Evolutionary conservation across 2,113 vertebrate genomes (phyloP).

Genomic region (Carassius gibelio): DNA sequence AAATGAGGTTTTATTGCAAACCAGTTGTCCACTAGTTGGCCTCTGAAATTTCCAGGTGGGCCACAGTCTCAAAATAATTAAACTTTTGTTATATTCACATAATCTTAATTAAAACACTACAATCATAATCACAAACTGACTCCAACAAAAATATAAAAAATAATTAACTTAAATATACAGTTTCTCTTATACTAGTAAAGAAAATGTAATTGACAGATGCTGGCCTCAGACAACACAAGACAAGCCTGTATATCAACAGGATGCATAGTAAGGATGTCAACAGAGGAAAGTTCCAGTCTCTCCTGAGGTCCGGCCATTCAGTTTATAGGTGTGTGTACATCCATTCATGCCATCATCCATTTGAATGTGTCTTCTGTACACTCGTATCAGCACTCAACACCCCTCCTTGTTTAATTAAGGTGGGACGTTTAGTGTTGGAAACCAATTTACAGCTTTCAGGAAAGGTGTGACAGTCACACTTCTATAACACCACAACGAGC

Average conservation of each 20-base stretch:
- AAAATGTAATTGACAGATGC: too few relatives aligned
- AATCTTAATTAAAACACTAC: neutral
- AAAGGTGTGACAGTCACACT: conserved; percentile 57
- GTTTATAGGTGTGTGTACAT: neutral
- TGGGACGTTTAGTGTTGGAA: conserved; percentile 76
- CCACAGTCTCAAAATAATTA: too few relatives aligned
- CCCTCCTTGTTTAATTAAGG: conserved; percentile 72
- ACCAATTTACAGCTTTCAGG: conserved; percentile 74
- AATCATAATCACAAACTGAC: neutral
- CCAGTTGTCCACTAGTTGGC: neutral
- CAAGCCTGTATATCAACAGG: too few relatives aligned
- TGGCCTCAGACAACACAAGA: too few relatives aligned
- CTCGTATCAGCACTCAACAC: conserved; percentile 54
- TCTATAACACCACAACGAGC: conserved; percentile 58
- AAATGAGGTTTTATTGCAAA: neutral
- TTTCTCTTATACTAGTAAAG: too few relatives aligned
- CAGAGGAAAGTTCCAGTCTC: neutral
- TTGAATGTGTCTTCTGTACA: conserved; percentile 52
- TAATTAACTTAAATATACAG: too few relatives aligned
- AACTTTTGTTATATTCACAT: neutral
- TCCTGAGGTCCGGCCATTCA: neutral
- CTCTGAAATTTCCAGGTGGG: too few relatives aligned
- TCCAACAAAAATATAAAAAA: neutral
- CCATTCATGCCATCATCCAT: neutral
- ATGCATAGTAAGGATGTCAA: too few relatives aligned